Conservation (phyloP, 2,113 vertebrate genomes). For the Malurus elegans region DNA sequence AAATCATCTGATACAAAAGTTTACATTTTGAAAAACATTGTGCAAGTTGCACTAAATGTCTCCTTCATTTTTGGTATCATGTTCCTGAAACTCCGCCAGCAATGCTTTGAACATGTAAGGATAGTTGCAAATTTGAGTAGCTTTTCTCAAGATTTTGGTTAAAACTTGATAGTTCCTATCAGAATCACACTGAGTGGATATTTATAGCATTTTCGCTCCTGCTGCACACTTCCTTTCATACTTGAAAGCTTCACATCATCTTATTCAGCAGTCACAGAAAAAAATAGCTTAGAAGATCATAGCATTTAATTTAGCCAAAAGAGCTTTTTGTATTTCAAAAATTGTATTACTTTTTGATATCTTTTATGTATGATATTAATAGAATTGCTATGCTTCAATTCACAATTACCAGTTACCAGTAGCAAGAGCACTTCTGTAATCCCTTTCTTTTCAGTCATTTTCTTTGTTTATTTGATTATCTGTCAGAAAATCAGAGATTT, state of each 20-base stretch:
- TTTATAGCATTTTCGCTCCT: conserved; percentile 32
- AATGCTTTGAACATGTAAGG: background rate
- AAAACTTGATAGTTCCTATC: background rate
- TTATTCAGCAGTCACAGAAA: conserved; percentile 35
- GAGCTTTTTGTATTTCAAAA: background rate
- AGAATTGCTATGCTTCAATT: background rate
- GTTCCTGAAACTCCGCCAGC: background rate
- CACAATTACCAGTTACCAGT: background rate
- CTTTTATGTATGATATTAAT: background rate
- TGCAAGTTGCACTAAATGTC: background rate
- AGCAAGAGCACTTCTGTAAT: background rate
- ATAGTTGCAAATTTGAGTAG: background rate
- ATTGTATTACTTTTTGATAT: background rate
- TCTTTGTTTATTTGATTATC: background rate
- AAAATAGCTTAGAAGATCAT: conserved; percentile 44
- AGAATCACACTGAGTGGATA: background rate
- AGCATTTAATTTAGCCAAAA: conserved; percentile 36
- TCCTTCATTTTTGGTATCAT: background rate
- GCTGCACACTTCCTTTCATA: background rate
- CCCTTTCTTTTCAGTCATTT: background rate
- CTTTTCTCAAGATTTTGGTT: background rate
- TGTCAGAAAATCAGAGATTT: background rate
- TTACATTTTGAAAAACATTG: background rate
- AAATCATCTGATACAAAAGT: background rate
- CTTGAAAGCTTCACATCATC: conserved; percentile 23